Evolutionary conservation across 2,888 invertebrate genomes (phyloP), one percentile per base, ranked within the genome.

Genomic region (Eudasyphora cyanicolor): DNA sequence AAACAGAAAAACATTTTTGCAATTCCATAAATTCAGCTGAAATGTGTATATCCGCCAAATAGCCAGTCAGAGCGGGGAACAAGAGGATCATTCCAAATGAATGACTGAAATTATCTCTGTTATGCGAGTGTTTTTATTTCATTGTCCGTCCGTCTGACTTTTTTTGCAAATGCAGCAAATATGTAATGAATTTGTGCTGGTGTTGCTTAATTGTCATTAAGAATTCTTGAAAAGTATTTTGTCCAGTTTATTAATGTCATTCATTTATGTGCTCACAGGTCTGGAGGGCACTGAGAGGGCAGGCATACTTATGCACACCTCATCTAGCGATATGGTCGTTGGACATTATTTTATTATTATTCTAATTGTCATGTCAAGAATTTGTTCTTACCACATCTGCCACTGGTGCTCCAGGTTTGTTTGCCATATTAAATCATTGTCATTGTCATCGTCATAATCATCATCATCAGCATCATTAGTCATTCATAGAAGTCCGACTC

Each of bases 311-410:
- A n/a, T 38, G n/a, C n/a, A 45, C 45, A 45, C 2, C 14, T n/a
- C n/a, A 10, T 62, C 14, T 24, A 62, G 6, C 5, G 24, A 32
- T 32, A 32, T 32, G 32, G 8, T 32, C 14, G 24, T 57, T 62
- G n/a, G 38, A 24, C 21, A 14, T 69, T 27, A 6, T 67, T 64
- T 42, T 60, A 69, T 76, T 73, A 76, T 67, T 35, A 71, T 70
- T 78, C 70, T 75, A 82, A 78, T 78, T 82, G 74, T 78, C 57
- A 49, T 82, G 75, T 64, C 74, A 75, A 32, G 69, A 19, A 70
- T 32, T 32, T n/a, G n/a, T n/a, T n/a, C n/a, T n/a, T n/a, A n/a
- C n/a, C n/a, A n/a, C n/a, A n/a, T 42, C 8, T 74, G 76, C 12
- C 17, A 10, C 5, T n/a, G 4, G 32, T 12, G 2, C 7, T n/a